Evolutionary conservation across 1,140 invertebrate genomes (phyloP), one percentile per base, ranked within the genome.

Genomic region (Mercenaria mercenaria): DNA sequence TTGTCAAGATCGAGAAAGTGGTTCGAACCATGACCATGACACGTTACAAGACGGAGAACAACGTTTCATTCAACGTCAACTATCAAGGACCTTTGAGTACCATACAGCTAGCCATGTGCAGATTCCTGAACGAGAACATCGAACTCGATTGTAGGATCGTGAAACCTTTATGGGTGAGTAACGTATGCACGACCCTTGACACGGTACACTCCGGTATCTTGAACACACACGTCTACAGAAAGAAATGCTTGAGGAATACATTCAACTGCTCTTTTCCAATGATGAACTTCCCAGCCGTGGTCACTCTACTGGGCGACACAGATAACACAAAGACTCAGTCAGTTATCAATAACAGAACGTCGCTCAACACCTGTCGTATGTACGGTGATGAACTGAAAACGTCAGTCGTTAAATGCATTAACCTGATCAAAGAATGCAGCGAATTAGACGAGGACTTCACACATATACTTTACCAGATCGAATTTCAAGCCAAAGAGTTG

Each of bases 311-410:
- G 11, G 32, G 32, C 67, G 37, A 69, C 37, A 37, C 11, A 37
- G 29, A 74, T 13, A 43, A 41, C 32, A 74, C 13, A 23, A 41
- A 37, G n/a, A 43, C 69, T 13, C 23, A 74, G 37, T 74, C 69
- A 20, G n/a, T 74, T 15, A 74, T 74, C 69, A 74, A 74, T 34
- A 74, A 74, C 69, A 74, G 69, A 37, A 74, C 29, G 20, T 74
- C 69, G 15, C 32, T 74, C 23, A 74, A 74, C 41, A 74, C 69
- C 29, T 74, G 69, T 74, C 34, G 69, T 23, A 74, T 74, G 69
- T 74, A 74, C n/a, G 69, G 69, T 37, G 69, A 74, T 32, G 69
- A 74, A 37, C 41, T 74, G 69, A 74, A 74, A 37, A 18, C 15
- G 8, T 41, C 34, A 13, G 23, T 74, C 11, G 41, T 11, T 23